A percentile compares a stretch with the other conserved stretches of the same genome.
Evolutionary conservation across 2,797 vertebrate genomes (phyloP).

Genomic region (Dromococcyx pavoninus): DNA sequence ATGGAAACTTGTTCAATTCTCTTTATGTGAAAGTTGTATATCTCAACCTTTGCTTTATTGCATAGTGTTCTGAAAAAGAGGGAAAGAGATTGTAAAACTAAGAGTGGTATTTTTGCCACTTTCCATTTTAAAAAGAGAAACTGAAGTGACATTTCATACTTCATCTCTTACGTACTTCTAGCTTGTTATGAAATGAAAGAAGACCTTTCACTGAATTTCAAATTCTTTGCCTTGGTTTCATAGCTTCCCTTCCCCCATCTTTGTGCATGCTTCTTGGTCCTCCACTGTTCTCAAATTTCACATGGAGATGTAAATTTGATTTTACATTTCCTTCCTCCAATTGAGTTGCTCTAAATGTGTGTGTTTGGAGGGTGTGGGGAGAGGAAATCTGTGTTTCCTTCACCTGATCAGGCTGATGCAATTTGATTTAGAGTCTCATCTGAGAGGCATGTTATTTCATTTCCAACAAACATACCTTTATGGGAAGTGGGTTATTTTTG

Average conservation of each 20-base stretch:
- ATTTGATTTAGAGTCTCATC: conserved; percentile 46
- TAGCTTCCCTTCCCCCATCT: conserved; percentile 9
- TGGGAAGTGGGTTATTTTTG: conserved; percentile 55
- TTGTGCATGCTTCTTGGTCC: not conserved
- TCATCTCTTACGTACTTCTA: not conserved
- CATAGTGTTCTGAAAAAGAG: not conserved
- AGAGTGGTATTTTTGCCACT: not conserved
- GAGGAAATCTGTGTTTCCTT: conserved; percentile 72
- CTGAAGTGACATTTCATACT: not conserved
- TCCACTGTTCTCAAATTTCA: conserved; percentile 52
- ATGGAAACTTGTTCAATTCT: not conserved
- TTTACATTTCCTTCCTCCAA: conserved; percentile 73
- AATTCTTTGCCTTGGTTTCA: conserved; percentile 15
- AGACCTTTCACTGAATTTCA: conserved; percentile 28
- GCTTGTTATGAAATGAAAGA: conserved; percentile 17
- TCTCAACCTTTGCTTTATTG: not conserved
- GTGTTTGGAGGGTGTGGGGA: conserved; percentile 53
- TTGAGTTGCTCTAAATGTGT: conserved; percentile 59
- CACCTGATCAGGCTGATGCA: conserved; percentile 66
- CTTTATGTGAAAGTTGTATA: not conserved
- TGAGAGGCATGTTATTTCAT: not conserved
- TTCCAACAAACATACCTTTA: not conserved
- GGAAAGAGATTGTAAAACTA: not conserved
- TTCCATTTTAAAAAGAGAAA: not conserved
- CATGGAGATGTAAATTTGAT: conserved; percentile 67